A percentile compares a stretch with the other conserved stretches of the same genome.
Evolutionary conservation across 2,797 vertebrate species (phyloP).

Genomic region (Poecilia velifera): DNA sequence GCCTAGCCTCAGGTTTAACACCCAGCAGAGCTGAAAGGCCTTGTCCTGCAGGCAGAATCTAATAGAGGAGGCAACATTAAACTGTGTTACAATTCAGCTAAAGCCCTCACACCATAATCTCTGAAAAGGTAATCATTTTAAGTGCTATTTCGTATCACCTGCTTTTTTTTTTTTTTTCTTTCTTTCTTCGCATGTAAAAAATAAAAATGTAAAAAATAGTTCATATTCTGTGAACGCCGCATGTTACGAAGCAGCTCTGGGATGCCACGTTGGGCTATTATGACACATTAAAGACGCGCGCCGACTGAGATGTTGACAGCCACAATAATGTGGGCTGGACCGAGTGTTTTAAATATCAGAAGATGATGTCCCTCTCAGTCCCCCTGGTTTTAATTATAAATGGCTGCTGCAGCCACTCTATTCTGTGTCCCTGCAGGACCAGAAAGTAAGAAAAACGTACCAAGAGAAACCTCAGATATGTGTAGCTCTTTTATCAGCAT

Average conservation of each 20-base stretch:
- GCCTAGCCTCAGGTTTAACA: conserved; percentile 48
- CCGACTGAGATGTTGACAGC: background rate
- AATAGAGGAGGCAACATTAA: conserved; percentile 33
- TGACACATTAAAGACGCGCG: conserved; percentile 5
- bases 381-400: background rate
- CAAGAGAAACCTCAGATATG: background rate
- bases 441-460: background rate
- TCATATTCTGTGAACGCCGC: background rate
- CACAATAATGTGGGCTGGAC: background rate
- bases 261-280: background rate
- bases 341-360: background rate
- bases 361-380: background rate
- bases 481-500: background rate
- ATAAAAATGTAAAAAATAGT: background rate
- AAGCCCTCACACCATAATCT: background rate
- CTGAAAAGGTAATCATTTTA: conserved; percentile 2
- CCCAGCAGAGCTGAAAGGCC: conserved; percentile 51
- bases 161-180: background rate
- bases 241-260: background rate
- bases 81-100: conserved; percentile 7
- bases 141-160: background rate
- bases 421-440: background rate
- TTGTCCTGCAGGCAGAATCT: conserved; percentile 33
- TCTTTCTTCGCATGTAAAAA: background rate
- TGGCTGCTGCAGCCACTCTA: background rate